Percentiles rank a stretch among this genome's conserved stretches.
phyloP scores from a whole-genome alignment of 1,140 invertebrate genomes.

The Leguminivora glycinivorella region DNA sequence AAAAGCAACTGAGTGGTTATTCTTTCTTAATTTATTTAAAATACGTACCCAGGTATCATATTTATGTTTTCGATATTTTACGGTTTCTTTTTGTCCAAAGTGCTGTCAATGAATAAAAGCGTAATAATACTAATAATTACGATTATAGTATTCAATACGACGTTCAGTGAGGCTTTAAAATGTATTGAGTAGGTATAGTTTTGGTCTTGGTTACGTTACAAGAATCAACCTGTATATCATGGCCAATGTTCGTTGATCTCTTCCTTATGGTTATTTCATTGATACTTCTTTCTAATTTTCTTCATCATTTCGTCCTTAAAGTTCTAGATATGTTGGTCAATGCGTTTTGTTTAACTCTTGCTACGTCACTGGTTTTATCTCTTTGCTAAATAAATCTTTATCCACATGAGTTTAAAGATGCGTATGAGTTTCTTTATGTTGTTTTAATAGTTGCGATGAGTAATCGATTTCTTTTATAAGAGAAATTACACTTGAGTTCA shows the following conservation, averaged over 20 bases:
- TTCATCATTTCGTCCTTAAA: background rate
- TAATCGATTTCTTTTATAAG: slow-evolving; percentile 27
- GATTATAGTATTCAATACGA: too few relatives aligned
- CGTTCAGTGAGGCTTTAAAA: too few relatives aligned
- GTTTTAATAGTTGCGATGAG: slow-evolving; percentile 9
- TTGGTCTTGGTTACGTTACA: too few relatives aligned
- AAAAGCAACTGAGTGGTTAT: too few relatives aligned
- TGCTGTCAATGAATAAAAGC: too few relatives aligned
- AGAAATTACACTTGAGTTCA: background rate
- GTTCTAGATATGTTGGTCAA: background rate
- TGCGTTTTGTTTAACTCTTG: background rate
- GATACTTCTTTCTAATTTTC: background rate
- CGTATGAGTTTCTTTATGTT: background rate
- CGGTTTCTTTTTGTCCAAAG: too few relatives aligned
- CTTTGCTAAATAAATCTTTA: background rate
- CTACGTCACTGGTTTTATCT: slow-evolving; percentile 3
- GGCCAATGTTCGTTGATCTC: background rate
- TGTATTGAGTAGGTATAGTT: too few relatives aligned
- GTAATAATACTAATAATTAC: too few relatives aligned
- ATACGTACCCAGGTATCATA: too few relatives aligned
- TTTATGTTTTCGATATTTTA: too few relatives aligned
- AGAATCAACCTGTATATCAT: too few relatives aligned
- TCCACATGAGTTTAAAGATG: background rate
- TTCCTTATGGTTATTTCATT: background rate
- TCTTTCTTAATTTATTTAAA: too few relatives aligned